Percentiles rank a stretch among this genome's conserved stretches.
Evolutionary conservation across 1,140 invertebrate genomes (phyloP).

Genomic region (Platorchestia sp.): DNA sequence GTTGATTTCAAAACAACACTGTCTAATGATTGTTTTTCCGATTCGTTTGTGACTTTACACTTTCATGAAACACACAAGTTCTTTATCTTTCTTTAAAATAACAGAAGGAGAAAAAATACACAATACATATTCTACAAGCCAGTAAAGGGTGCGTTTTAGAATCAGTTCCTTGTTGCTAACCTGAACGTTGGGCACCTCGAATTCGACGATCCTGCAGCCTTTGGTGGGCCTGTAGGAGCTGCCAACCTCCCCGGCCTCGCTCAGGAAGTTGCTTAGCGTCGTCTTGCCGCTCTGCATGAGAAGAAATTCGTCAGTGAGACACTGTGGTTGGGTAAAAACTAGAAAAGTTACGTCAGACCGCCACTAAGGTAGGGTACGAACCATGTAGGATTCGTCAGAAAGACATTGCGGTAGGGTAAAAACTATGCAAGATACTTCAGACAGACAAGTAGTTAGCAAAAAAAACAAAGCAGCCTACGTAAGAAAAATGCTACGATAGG

Average conservation of each 20-base stretch:
- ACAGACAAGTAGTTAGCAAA: too few species aligned
- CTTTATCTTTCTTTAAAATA: not conserved
- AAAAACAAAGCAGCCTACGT: too few species aligned
- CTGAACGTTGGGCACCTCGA: constrained; percentile 75
- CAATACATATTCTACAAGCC: not conserved
- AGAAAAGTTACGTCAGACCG: too few species aligned
- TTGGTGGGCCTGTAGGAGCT: constrained; percentile 78
- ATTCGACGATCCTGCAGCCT: constrained; percentile 80
- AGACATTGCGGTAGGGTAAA: too few species aligned
- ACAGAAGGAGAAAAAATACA: not conserved
- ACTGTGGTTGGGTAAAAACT: too few species aligned
- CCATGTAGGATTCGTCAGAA: too few species aligned
- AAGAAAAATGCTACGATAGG: too few species aligned
- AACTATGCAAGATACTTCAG: too few species aligned
- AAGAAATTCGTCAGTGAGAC: not conserved
- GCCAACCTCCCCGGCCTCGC: constrained; percentile 77
- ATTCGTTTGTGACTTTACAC: not conserved
- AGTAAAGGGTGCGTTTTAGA: not conserved
- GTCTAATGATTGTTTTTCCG: not conserved
- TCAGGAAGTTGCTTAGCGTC: constrained; percentile 77
- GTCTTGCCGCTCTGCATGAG: constrained; percentile 78
- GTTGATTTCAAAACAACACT: not conserved
- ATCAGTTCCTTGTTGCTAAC: constrained; percentile 68
- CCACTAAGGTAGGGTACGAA: too few species aligned
- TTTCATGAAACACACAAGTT: not conserved